Evolutionary conservation across 1,140 invertebrate genomes (phyloP).

Genomic region (Sinonovacula constricta): DNA sequence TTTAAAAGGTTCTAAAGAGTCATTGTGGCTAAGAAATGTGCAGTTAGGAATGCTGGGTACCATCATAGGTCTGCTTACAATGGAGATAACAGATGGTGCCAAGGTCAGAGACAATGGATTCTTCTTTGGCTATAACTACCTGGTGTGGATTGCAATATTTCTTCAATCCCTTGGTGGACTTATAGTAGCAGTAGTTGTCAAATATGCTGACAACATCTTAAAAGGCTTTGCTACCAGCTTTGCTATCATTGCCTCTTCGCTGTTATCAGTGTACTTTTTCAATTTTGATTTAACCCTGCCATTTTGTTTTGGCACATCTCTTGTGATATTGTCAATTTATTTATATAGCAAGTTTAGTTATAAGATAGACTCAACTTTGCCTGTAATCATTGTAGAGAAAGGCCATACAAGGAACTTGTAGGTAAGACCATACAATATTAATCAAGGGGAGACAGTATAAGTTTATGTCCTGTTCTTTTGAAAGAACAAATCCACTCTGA

Average conservation of each 20-base stretch:
- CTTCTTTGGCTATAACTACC: slow-evolving; percentile 80
- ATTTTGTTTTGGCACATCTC: slow-evolving; percentile 90
- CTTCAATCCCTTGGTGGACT: slow-evolving; percentile 79
- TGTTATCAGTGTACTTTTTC: slow-evolving; percentile 96
- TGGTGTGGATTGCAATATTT: slow-evolving; percentile 79
- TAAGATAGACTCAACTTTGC: too few species aligned
- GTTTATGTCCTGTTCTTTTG: too few species aligned
- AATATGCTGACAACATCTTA: slow-evolving; percentile 82
- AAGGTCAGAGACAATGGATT: slow-evolving; percentile 80
- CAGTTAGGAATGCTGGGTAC: slow-evolving; percentile 82
- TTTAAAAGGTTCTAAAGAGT: slow-evolving; percentile 92
- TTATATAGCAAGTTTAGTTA: slow-evolving; percentile 88
- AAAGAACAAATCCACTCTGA: too few species aligned
- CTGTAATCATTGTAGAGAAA: too few species aligned
- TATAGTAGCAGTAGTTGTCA: slow-evolving; percentile 80
- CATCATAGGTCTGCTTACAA: slow-evolving; percentile 78
- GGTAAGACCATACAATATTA: too few species aligned
- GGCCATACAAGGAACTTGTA: too few species aligned
- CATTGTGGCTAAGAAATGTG: slow-evolving; percentile 88
- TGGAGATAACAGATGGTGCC: slow-evolving; percentile 79
- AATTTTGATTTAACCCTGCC: slow-evolving; percentile 91
- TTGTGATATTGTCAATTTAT: slow-evolving; percentile 97
- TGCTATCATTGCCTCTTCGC: slow-evolving; percentile 91
- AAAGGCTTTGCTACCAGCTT: slow-evolving; percentile 76
- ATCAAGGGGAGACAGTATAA: too few species aligned